Evolutionary conservation across 2,797 vertebrate genomes (phyloP), one percentile per base, ranked within the genome.

Genomic region (Columba guinea): DNA sequence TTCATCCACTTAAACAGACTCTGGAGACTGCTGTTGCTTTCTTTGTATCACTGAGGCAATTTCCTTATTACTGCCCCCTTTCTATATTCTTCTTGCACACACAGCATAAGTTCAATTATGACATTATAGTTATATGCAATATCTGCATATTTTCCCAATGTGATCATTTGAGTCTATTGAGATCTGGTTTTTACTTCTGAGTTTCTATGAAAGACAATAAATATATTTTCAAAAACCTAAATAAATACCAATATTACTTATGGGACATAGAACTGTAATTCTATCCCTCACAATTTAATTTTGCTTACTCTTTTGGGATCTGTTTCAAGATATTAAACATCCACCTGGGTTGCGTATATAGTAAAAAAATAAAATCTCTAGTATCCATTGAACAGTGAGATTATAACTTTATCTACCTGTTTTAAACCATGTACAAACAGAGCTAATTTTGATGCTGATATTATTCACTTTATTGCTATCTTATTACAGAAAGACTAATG

Each of bases 161-260:
- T 58, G 89, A 15, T 83, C 53, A 59, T 93, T 89, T 80, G 35
- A 80, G 21, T 85, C 78, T 85, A 3, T 28, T 80, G 89, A 90
- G 78, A 74, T 69, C 24, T 49, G 15, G 0, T 56, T 89, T 94
- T 80, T 70, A 68, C 58, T 90, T 85, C 37, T 0, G 1, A 77
- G 49, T 74, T 92, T 89, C 89, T 89, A 92, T 87, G 89, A 93
- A 92, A 83, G 75, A 35, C 84, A 89, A 70, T 90, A 92, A 91
- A 91, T 89, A 68, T 16, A 64, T 93, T 93, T 95, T 74, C 2
- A 58, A 94, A 96, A 94, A 74, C 28, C 22, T 71, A 90, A 86
- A 78, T 78, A 81, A 91, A 60, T 74, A 83, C 39, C 16, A 34
- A 2, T 83, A 89, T 89, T 89, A 74, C 89, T 62, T 87, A 19